Evolutionary conservation across 1,140 invertebrate species (phyloP), one percentile per base, ranked within the genome.

Genomic region (Lysiphlebus fabarum): DNA sequence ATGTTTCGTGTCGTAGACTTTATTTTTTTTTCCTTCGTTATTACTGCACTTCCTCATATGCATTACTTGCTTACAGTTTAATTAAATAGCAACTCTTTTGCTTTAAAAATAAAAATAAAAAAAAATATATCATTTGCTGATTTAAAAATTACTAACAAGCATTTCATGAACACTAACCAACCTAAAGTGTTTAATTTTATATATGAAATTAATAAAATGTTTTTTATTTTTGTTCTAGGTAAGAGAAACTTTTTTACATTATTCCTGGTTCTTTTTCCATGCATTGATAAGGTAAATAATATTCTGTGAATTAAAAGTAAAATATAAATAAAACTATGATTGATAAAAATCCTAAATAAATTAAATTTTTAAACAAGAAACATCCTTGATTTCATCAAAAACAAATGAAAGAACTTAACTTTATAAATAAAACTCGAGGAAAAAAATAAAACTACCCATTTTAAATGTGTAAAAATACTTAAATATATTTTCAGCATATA

Each of bases 191-290:
- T 43, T 43, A 38, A 47, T 56, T 50, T 45, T 11, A 37, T 59
- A 43, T 26, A 26, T 26, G 17, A 26, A 26, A 26, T 26, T 26
- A 26, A 26, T 26, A 4, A 47, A 49, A 42, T 53, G 49, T 53
- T 38, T 61, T 56, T 47, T 36, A 65, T 47, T 44, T 64, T 26
- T 65, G 62, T 68, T 68, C 40, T 62, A 68, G 67, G 67, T 68
- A 67, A 66, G 67, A 56, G 51, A 60, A 36, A 51, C 34, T 37
- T 48, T 36, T n/a, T 49, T 12, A 5, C 34, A 51, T 51, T 11
- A 26, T 1, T 11, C 34, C 49, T 51, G 49, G 49, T 51, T 51
- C 38, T 38, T 38, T 12, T 7, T n/a, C n/a, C 48, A 1, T 17
- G 4, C 42, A 8, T n/a, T n/a, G n/a, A n/a, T 33, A 47, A 12